Evolutionary conservation across 2,797 vertebrate species (phyloP).

Genomic region (Sarcoramphus papa): DNA sequence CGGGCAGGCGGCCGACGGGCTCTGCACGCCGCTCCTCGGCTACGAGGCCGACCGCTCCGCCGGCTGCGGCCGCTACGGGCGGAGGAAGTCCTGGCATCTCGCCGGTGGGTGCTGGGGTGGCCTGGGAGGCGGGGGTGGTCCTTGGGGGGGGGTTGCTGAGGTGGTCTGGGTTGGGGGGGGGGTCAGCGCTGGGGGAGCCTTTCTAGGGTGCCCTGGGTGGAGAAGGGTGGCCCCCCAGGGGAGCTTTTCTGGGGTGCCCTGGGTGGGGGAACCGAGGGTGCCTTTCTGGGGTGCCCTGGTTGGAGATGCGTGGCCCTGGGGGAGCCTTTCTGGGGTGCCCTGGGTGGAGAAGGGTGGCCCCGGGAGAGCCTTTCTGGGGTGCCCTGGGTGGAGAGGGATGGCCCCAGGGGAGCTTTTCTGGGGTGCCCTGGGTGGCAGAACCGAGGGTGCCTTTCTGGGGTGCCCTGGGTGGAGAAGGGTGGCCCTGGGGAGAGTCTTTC

Average conservation of each 20-base stretch:
- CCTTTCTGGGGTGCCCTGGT: too few species aligned
- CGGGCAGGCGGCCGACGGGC: conserved; percentile 85
- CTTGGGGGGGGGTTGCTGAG: too few species aligned
- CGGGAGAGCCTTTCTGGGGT: background rate
- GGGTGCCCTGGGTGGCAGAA: background rate
- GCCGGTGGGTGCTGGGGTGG: conserved; percentile 75
- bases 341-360: background rate
- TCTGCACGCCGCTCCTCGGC: conserved; percentile 89
- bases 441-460: background rate
- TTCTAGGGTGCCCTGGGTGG: background rate
- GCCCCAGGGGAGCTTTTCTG: background rate
- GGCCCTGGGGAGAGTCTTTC: background rate
- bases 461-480: background rate
- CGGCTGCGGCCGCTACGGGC: conserved; percentile 81
- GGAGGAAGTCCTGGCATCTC: conserved; percentile 92
- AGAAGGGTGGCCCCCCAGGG: too few species aligned
- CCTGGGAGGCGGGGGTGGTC: too few species aligned
- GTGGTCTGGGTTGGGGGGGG: too few species aligned
- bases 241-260: background rate
- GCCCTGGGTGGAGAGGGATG: too few species aligned
- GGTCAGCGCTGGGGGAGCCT: background rate
- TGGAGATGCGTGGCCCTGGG: too few species aligned
- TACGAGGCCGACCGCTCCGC: conserved; percentile 83
- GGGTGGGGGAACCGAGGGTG: background rate
- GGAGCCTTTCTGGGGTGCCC: background rate